phyloP scores from a whole-genome alignment of 2,797 vertebrate species.

The Chelon labrosus region DNA sequence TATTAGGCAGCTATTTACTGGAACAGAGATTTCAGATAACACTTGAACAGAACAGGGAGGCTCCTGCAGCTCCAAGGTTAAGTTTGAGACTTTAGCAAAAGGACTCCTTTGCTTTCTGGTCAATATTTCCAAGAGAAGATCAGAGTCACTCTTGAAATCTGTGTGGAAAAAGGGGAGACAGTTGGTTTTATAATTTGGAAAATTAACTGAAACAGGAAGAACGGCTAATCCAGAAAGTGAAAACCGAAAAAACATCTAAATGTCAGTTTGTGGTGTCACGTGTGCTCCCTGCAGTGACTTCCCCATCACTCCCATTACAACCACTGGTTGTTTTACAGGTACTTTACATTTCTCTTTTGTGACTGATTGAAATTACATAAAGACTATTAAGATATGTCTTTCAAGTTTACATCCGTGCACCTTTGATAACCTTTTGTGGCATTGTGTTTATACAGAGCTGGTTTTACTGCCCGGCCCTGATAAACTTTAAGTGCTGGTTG shows the following conservation, averaged over 20 bases:
- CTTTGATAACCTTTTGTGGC: neutral
- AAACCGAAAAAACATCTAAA: neutral
- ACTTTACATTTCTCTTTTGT: too few relatives aligned
- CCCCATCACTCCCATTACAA: neutral
- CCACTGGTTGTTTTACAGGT: neutral
- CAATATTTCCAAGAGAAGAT: too few relatives aligned
- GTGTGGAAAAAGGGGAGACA: too few relatives aligned
- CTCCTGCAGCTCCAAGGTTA: too few relatives aligned
- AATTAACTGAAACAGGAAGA: too few relatives aligned
- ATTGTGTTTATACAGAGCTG: slow-evolving; percentile 6
- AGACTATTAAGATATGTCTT: neutral
- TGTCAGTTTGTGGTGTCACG: neutral
- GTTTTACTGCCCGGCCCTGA: slow-evolving; percentile 20
- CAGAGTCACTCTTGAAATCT: too few relatives aligned
- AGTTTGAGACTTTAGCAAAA: neutral
- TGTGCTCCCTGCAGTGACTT: neutral
- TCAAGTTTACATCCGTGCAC: neutral
- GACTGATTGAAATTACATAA: too few relatives aligned
- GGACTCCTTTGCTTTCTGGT: too few relatives aligned
- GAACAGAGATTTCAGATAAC: neutral
- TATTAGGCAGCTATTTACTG: neutral
- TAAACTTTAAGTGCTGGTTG: slow-evolving; percentile 34
- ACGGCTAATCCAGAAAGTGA: too few relatives aligned
- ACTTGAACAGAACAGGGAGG: too few relatives aligned
- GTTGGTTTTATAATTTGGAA: too few relatives aligned